Evolutionary conservation across 2,797 vertebrate genomes (phyloP).

Genomic region (Gephyroberyx darwinii): DNA sequence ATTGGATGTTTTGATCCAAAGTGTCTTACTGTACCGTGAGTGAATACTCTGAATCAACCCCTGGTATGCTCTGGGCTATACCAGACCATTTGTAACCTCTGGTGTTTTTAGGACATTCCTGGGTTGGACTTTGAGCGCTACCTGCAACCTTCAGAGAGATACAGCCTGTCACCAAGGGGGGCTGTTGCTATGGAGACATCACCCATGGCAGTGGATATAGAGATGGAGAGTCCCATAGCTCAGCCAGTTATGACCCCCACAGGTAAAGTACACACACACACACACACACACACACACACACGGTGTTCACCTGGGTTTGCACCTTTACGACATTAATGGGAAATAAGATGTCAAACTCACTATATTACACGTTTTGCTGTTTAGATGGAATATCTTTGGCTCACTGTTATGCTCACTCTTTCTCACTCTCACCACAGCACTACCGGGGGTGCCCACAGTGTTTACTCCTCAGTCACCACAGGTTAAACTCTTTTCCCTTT

Average conservation of each 20-base stretch:
- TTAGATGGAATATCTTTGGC: not conserved
- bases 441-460: conserved; percentile 50
- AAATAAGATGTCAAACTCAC: not conserved
- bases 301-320: not conserved
- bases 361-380: not conserved
- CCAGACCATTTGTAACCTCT: not conserved
- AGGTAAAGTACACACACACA: conserved; percentile 16
- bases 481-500: conserved; percentile 61
- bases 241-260: conserved; percentile 45
- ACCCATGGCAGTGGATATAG: conserved; percentile 66
- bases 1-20: too few relatives aligned
- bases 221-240: conserved; percentile 78
- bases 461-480: conserved; percentile 65
- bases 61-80: too few relatives aligned
- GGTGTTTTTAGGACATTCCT: conserved; percentile 59
- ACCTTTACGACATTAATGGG: not conserved
- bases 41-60: too few relatives aligned
- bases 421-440: conserved; percentile 65
- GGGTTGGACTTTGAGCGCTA: conserved; percentile 82
- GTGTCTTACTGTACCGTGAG: too few relatives aligned
- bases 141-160: conserved; percentile 69
- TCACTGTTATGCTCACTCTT: conserved; percentile 29
- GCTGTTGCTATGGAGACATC: conserved; percentile 56
- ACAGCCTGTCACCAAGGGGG: conserved; percentile 66
- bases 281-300: not conserved